Evolutionary conservation across 2,797 vertebrate genomes (phyloP).

Genomic region (Xerus rutilus): DNA sequence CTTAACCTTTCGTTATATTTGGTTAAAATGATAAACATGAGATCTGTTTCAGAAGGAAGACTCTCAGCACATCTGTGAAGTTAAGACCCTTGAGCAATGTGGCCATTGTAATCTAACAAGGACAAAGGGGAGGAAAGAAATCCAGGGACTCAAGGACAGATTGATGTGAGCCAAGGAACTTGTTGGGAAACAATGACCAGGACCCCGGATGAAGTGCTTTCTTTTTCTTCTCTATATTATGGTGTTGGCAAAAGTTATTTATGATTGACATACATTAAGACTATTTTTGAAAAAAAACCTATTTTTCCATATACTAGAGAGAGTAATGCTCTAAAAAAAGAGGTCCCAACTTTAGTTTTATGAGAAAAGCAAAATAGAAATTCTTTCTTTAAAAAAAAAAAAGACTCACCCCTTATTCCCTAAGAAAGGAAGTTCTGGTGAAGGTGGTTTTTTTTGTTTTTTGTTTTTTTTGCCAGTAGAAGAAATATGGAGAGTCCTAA

Average conservation of each 20-base stretch:
- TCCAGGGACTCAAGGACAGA: neutral
- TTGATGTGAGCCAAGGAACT: neutral
- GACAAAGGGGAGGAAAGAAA: neutral
- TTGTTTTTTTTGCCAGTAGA: neutral
- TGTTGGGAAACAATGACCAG: neutral
- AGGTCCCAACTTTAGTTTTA: neutral
- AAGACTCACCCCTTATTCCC: neutral
- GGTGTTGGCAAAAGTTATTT: neutral
- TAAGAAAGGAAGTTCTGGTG: neutral
- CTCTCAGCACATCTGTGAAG: neutral
- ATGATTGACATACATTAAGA: neutral
- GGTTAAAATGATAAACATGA: neutral
- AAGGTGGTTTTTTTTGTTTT: neutral
- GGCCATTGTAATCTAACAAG: neutral
- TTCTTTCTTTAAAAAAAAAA: neutral
- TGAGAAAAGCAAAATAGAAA: neutral
- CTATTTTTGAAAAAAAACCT: neutral
- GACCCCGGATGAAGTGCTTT: neutral
- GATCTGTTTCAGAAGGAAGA: constrained; percentile 7
- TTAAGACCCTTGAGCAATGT: neutral
- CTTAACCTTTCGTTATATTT: constrained; percentile 1
- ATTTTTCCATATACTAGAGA: neutral
- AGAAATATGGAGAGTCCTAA: constrained; percentile 15
- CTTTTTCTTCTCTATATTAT: neutral
- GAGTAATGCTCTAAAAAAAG: neutral